Base-by-base conservation (phyloP, 1,140 invertebrate species). In the Eueides isabella region DNA sequence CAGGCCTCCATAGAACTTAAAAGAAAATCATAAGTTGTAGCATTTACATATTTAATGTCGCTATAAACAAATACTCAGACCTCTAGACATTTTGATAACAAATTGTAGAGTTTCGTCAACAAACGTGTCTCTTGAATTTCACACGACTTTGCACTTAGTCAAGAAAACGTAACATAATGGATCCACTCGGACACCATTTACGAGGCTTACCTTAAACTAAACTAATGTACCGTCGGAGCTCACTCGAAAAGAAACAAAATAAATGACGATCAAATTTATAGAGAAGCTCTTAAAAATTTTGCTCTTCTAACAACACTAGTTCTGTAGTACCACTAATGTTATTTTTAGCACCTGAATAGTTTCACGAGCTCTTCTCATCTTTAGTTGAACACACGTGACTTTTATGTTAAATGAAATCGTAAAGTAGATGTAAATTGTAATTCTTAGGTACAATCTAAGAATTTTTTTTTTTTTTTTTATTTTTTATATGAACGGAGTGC, bases 101-200 rank as follows among this genome's bases (percentile, higher is more conserved):
- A 73, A 73, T 73, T 69, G 66, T 72, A 35, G 14, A 31, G 63
- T 61, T 71, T 64, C 64, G 63, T 73, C 69, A 77, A 26, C 9
- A 26, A 19, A 74, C 64, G 67, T 73, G 77, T 67, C 74, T 73
- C 67, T 55, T 2, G 61, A 71, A 67, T 71, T 67, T 75, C 70
- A 76, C 64, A 76, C 55, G 71, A 74, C 77, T 79, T 79, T 74
- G 72, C 75, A 76, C 78, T 79, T 70, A 79, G 72, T 35, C 61
- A 69, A 70, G 70, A 79, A 79, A 72, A 70, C 68, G 66, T 19
- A 63, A 72, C 69, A 72, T 76, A 79, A 79, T 76, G 78, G 73
- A 67, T 30, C 74, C 65, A 71, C 69, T 72, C 72, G 69, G 73
- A 72, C 78, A 72, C 72, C 67, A 68, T 78, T 74, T 72, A 76